Percentiles rank a stretch among this genome's conserved stretches.
Evolutionary conservation across 2,888 invertebrate genomes (phyloP).

Genomic region (Ectemnius cavifrons): DNA sequence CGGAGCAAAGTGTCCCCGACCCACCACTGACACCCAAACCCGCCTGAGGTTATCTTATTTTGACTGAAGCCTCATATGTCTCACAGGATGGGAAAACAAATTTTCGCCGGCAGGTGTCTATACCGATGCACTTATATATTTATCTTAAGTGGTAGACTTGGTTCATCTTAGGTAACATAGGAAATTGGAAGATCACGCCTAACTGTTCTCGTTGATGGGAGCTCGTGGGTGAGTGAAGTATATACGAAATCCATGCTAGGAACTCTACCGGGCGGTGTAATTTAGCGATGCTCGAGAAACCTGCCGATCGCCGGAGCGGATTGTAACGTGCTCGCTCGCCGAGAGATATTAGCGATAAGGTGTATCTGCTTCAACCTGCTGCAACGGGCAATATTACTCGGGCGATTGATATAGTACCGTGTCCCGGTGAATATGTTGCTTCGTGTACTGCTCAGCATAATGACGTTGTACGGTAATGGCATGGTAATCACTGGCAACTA

Average conservation of each 20-base stretch:
- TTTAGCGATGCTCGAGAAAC: slow-evolving; percentile 57
- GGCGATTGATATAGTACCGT: slow-evolving; percentile 60
- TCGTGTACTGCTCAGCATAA: slow-evolving; percentile 60
- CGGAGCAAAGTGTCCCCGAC: no score
- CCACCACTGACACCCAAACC: no score
- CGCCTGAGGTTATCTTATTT: slow-evolving; percentile 18
- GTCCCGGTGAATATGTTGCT: slow-evolving; percentile 59
- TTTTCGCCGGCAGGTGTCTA: slow-evolving; percentile 31
- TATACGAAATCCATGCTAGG: slow-evolving; percentile 21
- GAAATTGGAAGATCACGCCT: not conserved
- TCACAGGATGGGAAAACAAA: slow-evolving; percentile 25
- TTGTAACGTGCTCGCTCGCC: slow-evolving; percentile 45
- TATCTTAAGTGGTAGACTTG: not conserved
- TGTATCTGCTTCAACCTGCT: slow-evolving; percentile 61
- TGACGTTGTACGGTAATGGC: slow-evolving; percentile 63
- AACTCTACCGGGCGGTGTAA: slow-evolving; percentile 40
- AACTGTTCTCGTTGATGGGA: no score
- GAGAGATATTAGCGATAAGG: slow-evolving; percentile 62
- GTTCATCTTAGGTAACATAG: not conserved
- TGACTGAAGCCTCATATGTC: slow-evolving; percentile 17
- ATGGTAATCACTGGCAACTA: slow-evolving; percentile 58
- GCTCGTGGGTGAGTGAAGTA: not conserved
- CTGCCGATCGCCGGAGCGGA: slow-evolving; percentile 53
- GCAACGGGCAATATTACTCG: slow-evolving; percentile 54
- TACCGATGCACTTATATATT: slow-evolving; percentile 1